Evolutionary conservation across 2,113 vertebrate genomes (phyloP), one percentile per base, ranked within the genome.

Genomic region (Melospiza georgiana): DNA sequence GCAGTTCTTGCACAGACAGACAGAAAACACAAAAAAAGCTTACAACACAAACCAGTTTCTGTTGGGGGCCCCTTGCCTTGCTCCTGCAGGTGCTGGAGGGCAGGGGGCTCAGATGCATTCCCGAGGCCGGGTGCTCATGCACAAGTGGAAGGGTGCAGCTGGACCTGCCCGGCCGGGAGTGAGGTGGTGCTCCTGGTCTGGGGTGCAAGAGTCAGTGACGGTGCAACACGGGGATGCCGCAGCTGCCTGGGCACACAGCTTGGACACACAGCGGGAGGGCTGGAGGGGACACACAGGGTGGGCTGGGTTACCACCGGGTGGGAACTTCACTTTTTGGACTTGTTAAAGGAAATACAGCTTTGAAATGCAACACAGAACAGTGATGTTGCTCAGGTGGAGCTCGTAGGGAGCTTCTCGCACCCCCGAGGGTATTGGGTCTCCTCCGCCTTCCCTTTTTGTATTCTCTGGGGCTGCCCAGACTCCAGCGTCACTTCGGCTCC

Each of bases 1-100:
- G 98, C 98, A 98, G 97, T 98, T 98, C 98, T 98, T 97, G 97
- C 97, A 99, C 98, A 98, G 98, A 98, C 97, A 98, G 96, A 98
- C 97, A 97, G 95, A 95, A 97, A 98, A 98, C 98, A 98, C 97
- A 98, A 98, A 97, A 97, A 93, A 98, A 97, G 94, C 97, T 97
- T 97, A 98, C 97, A 93, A 98, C 98, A 98, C 98, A 97, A 98
- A 98, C 97, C 97, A 97, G 97, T 96, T 98, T 97, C 95, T 95
- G 96, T 91, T 95, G 92, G 93, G 95, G 97, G 79, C 93, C 97
- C 93, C 95, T 90, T 93, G 58, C 90, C 95, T 89, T 6, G 67
- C 93, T 88, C 92, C 79, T 95, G 97, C 89, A 39, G 89, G 95
- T 6, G 7, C 30, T 28, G 58, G 93, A 89, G 87, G 81, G 31